phyloP scores from a whole-genome alignment of 2,888 invertebrate species.

The Habrosyne pyritoides region DNA sequence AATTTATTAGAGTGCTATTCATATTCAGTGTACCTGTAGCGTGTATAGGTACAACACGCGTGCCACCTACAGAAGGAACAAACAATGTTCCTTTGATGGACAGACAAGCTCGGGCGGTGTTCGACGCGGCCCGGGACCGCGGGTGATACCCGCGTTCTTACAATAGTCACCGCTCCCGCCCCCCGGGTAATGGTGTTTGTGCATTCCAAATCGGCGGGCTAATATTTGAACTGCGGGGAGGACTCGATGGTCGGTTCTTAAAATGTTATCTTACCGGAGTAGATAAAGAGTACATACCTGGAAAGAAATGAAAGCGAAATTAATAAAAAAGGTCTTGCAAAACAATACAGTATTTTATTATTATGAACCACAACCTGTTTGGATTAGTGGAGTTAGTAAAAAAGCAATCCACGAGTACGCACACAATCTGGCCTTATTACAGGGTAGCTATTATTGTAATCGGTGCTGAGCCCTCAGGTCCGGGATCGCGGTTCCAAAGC shows the following conservation, averaged over 20 bases:
- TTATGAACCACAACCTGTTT: not conserved
- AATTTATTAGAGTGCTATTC: not conserved
- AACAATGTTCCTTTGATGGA: not conserved
- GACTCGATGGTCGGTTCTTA: not conserved
- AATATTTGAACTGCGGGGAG: not conserved
- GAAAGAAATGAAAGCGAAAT: constrained; percentile 13
- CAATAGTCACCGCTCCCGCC: not conserved
- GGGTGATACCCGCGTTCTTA: not conserved
- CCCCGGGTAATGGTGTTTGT: not conserved
- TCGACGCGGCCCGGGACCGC: not conserved
- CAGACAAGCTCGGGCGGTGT: not conserved
- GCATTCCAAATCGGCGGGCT: not conserved
- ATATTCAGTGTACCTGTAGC: not conserved
- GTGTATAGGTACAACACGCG: not conserved
- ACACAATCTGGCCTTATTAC: too few relatives aligned
- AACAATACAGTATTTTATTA: not conserved
- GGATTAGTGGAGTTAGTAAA: not conserved
- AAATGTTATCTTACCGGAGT: not conserved
- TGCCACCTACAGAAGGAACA: not conserved
- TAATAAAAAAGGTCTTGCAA: not conserved
- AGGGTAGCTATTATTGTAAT: not conserved
- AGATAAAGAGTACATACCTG: constrained; percentile 19
- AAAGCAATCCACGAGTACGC: too few relatives aligned
- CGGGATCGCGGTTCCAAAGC: not conserved
- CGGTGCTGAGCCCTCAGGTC: not conserved